Evolutionary conservation across 2,113 vertebrate genomes (phyloP).

Genomic region (Opisthocomus hoazin): DNA sequence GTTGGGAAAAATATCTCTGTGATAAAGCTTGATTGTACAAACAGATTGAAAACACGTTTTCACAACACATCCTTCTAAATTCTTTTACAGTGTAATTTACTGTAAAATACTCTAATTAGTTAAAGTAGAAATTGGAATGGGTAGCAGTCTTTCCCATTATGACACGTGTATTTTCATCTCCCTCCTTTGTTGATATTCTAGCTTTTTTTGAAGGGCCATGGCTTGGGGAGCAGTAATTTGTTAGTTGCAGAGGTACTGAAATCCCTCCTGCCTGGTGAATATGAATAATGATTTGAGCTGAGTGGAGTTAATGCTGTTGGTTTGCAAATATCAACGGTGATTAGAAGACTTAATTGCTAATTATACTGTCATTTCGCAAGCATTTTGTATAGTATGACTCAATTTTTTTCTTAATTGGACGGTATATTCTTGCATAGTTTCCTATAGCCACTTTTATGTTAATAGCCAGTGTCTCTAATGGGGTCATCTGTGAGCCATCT

Average conservation of each 20-base stretch:
- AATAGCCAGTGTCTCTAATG: not conserved
- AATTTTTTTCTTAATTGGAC: not conserved
- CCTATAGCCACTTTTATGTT: not conserved
- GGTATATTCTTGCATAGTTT: not conserved
- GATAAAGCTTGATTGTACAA: not conserved
- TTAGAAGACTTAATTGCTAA: conserved; percentile 1
- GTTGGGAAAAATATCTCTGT: not conserved
- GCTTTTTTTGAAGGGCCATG: not conserved
- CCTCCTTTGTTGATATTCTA: not conserved
- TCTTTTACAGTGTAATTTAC: not conserved
- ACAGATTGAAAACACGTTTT: not conserved
- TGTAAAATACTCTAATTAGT: not conserved
- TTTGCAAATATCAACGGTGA: not conserved
- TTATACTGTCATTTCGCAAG: not conserved
- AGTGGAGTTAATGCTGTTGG: not conserved
- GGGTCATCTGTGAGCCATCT: not conserved
- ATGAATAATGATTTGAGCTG: not conserved
- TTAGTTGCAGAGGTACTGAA: not conserved
- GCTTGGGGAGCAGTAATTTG: not conserved
- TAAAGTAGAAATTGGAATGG: not conserved
- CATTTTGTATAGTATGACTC: not conserved
- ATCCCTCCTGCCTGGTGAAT: not conserved
- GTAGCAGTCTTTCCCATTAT: not conserved
- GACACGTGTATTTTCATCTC: not conserved
- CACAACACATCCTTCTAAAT: not conserved